These are phyloP conservation scores for Oplegnathus fasciatus DNA, from an alignment of 2,113 vertebrate genomes.

Conservation along the genomic window DNA sequence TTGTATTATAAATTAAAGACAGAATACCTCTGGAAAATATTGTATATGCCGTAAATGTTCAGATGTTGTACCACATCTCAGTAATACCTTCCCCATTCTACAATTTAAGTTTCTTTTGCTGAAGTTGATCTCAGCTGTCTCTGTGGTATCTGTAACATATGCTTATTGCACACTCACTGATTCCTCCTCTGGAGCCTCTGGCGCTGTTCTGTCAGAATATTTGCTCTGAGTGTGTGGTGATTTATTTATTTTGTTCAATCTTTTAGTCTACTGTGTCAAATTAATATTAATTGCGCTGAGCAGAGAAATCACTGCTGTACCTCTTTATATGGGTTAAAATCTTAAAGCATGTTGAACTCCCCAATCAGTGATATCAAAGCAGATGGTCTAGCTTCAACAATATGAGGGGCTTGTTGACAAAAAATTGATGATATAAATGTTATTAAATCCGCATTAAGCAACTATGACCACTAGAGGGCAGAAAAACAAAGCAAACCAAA, in stretches of 20 bases:
- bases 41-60: too few relatives aligned
- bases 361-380: background rate
- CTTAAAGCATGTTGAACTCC: background rate
- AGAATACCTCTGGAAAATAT: too few relatives aligned
- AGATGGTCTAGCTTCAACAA: background rate
- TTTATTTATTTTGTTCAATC: background rate
- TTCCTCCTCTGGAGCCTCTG: too few relatives aligned
- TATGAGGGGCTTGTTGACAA: background rate
- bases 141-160: too few relatives aligned
- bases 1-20: too few relatives aligned
- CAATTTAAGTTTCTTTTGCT: too few relatives aligned
- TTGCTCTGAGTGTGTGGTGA: background rate
- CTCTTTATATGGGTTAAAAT: background rate
- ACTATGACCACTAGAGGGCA: conserved; percentile 12
- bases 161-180: too few relatives aligned
- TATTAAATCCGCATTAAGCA: background rate
- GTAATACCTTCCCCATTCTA: too few relatives aligned
- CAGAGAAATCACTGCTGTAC: background rate
- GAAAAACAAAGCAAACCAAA: background rate
- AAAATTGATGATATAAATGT: background rate
- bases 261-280: background rate
- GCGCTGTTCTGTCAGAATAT: too few relatives aligned
- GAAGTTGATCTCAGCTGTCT: too few relatives aligned
- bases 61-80: too few relatives aligned
- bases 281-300: too few relatives aligned